phyloP scores from a whole-genome alignment of 2,113 vertebrate genomes.

The Hippolais icterina region DNA sequence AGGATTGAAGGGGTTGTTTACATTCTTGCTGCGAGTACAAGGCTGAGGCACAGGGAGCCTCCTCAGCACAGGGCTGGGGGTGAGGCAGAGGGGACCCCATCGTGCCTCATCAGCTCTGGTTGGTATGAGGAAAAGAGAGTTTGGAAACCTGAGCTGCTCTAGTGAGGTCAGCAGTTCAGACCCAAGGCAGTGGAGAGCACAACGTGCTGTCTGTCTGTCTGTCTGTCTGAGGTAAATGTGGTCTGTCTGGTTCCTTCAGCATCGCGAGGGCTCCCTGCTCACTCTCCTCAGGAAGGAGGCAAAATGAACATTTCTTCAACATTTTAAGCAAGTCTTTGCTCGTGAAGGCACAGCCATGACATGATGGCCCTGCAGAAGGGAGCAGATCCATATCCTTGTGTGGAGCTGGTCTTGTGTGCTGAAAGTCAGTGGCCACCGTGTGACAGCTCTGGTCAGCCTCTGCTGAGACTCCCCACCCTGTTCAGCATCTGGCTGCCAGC shows the following conservation, averaged over 20 bases:
- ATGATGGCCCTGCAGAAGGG: background rate
- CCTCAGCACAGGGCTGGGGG: background rate
- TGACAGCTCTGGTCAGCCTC: background rate
- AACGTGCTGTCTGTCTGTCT: background rate
- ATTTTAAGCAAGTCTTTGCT: background rate
- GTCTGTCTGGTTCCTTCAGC: background rate
- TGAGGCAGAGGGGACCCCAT: background rate
- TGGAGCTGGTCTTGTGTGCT: background rate
- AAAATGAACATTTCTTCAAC: background rate
- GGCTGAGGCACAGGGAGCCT: background rate
- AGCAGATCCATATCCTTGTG: background rate
- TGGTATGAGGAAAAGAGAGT: background rate
- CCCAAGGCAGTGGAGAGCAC: background rate
- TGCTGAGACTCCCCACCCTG: rapidly evolving
- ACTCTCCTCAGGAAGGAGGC: background rate
- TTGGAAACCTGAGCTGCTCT: slow-evolving; percentile 10
- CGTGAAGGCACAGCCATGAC: rapidly evolving
- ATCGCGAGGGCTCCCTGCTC: background rate
- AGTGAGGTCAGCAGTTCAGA: background rate
- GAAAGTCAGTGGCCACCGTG: background rate
- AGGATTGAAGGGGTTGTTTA: background rate
- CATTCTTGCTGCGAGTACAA: background rate
- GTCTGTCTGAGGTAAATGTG: background rate
- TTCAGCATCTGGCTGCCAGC: background rate
- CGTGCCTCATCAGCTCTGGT: background rate